Conservation (phyloP, 2,113 vertebrate species). For the Psilopsiagon aurifrons region DNA sequence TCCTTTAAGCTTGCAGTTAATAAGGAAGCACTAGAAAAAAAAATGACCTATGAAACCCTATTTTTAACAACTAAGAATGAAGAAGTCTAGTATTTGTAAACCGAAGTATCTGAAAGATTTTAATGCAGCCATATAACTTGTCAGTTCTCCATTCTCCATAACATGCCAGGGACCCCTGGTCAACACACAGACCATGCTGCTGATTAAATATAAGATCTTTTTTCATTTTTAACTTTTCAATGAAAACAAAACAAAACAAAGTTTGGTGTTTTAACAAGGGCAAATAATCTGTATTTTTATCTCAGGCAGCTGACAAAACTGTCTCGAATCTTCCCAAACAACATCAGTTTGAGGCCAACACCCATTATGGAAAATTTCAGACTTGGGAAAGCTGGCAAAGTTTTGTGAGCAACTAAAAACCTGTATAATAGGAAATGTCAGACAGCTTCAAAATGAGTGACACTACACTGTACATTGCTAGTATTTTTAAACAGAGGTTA, state of each 20-base stretch:
- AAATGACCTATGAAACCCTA: not conserved
- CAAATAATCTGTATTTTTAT: not conserved
- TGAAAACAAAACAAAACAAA: not conserved
- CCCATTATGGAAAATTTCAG: constrained; percentile 40
- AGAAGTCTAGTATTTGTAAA: not conserved
- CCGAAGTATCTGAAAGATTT: not conserved
- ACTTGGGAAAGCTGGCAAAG: constrained; percentile 13
- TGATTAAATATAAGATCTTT: not conserved
- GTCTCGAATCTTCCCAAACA: constrained; percentile 8
- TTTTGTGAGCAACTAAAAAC: constrained; percentile 9
- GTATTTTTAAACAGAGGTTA: not conserved
- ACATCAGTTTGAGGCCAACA: not conserved
- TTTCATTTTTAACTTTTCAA: not conserved
- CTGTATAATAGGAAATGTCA: not conserved
- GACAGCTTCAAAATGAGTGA: not conserved
- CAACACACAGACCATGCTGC: not conserved
- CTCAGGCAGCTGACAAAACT: not conserved
- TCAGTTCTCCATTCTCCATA: not conserved
- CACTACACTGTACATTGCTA: fast-evolving
- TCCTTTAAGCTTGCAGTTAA: not conserved
- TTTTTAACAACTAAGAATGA: not conserved
- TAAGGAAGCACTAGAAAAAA: not conserved
- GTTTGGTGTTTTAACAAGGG: not conserved
- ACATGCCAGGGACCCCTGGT: not conserved
- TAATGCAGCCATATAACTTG: not conserved